These are phyloP conservation scores for Ganaspis brasiliensis DNA, from an alignment of 2,888 invertebrate species.

Conservation along the genomic window DNA sequence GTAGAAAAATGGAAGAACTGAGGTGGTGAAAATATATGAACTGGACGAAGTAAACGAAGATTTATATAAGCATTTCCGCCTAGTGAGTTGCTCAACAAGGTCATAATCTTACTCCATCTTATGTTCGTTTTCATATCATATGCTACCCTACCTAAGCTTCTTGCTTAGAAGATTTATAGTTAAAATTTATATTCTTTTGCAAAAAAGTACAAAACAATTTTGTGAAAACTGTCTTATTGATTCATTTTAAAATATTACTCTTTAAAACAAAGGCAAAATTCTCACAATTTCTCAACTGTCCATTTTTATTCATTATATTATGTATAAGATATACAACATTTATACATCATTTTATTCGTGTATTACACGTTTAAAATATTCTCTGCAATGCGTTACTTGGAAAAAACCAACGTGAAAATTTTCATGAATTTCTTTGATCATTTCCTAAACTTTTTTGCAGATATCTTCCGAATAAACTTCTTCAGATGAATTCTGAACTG, in stretches of 20 bases:
- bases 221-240: background rate
- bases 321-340: no score
- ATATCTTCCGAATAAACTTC: background rate
- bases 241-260: background rate
- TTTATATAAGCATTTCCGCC: slow-evolving; percentile 50
- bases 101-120: slow-evolving; percentile 55
- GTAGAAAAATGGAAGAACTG: slow-evolving; percentile 22
- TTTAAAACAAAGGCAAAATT: background rate
- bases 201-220: background rate
- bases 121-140: slow-evolving; percentile 53
- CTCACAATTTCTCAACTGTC: background rate
- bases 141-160: slow-evolving; percentile 42
- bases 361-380: no score
- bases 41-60: slow-evolving; percentile 48
- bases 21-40: slow-evolving; percentile 33
- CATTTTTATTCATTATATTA: background rate
- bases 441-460: no score
- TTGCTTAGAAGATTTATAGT: slow-evolving; percentile 53
- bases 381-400: no score
- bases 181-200: slow-evolving; percentile 50
- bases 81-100: slow-evolving; percentile 47
- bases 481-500: background rate
- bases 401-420: no score
- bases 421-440: no score
- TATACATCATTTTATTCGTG: background rate